Base-by-base conservation (phyloP, 37 sponge, comb jelly and placozoan genomes). In the Cliona cf. orientalis region DNA sequence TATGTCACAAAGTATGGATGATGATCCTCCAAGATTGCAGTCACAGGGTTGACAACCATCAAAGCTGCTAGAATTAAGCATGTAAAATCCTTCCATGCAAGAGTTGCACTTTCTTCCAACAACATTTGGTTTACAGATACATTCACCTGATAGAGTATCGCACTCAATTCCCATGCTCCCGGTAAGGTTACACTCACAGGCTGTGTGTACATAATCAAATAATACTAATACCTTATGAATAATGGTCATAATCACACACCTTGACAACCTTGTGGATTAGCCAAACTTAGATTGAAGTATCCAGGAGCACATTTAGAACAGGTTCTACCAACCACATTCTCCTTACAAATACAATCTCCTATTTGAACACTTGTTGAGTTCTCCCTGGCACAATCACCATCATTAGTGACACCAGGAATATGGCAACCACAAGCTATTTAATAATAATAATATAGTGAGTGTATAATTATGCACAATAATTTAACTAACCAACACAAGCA, bases 201-300 rank as follows among this genome's bases (percentile, higher is more conserved):
- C 87, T 85, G 67, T n/a, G 79, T 49, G 67, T 33, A 58, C n/a
- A 4, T n/a, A 46, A 72, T 46, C 1, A 25, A 21, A 61, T n/a
- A 1, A 38, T 1, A 23, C 17, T 12, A 65, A 64, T 34, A 12
- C 71, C 73, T 36, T 62, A 41, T 3, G 19, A 38, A 3, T 5
- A 11, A 57, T 57, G 2, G 17, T 61, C 19, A 34, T 28, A 62
- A 73, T 42, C 46, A n/a, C 68, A 31, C 34, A 90, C 91, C 91
- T 81, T 76, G 71, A 67, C 95, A 95, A 23, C 95, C 95, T 36
- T 81, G 72, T 7, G 80, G 84, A 43, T 91, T 95, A 5, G 57
- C 73, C 11, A 61, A 42, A n/a, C 78, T 74, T 58, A 91, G 84
- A 41, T 85, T 88, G 60, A 75, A 92, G 76, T 58, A 83, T 19